These are phyloP conservation scores for Florisuga fusca DNA, from an alignment of 2,797 vertebrate species.

Conservation along the genomic window DNA sequence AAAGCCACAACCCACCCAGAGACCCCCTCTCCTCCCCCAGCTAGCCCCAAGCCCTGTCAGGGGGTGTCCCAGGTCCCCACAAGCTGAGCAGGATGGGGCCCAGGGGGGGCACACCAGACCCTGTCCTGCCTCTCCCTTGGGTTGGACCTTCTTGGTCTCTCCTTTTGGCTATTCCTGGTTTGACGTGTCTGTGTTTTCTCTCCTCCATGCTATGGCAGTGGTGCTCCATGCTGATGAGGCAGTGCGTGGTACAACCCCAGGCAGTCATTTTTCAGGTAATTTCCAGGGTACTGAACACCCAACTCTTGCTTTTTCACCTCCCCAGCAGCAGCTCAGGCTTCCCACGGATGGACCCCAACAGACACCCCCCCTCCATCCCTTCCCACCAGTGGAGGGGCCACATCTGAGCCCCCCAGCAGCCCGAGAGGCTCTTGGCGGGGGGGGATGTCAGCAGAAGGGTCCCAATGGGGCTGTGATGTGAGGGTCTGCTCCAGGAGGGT, in stretches of 20 bases:
- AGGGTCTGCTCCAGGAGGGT: not conserved
- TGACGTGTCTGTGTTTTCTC: constrained; percentile 83
- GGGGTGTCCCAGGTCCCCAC: no score
- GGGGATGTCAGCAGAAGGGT: not conserved
- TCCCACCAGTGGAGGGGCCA: not conserved
- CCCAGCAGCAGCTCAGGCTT: constrained; percentile 45
- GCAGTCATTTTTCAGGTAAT: constrained; percentile 87
- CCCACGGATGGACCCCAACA: not conserved
- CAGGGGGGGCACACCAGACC: not conserved
- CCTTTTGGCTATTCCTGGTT: constrained; percentile 66
- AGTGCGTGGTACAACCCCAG: constrained; percentile 86
- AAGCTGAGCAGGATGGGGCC: not conserved
- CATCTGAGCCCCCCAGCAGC: not conserved
- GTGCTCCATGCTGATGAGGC: constrained; percentile 86
- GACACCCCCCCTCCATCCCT: not conserved
- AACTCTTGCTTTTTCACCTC: constrained; percentile 66
- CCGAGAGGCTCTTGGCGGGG: not conserved
- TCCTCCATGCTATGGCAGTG: constrained; percentile 86
- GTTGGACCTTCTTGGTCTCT: constrained; percentile 47
- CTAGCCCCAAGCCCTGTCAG: not conserved
- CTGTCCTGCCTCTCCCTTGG: not conserved
- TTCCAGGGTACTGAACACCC: constrained; percentile 78
- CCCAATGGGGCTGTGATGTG: rapidly evolving
- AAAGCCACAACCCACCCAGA: rapidly evolving
- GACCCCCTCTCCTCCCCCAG: not conserved